Conservation (phyloP, 2,113 vertebrate genomes). For the Nothocercus julius region DNA sequence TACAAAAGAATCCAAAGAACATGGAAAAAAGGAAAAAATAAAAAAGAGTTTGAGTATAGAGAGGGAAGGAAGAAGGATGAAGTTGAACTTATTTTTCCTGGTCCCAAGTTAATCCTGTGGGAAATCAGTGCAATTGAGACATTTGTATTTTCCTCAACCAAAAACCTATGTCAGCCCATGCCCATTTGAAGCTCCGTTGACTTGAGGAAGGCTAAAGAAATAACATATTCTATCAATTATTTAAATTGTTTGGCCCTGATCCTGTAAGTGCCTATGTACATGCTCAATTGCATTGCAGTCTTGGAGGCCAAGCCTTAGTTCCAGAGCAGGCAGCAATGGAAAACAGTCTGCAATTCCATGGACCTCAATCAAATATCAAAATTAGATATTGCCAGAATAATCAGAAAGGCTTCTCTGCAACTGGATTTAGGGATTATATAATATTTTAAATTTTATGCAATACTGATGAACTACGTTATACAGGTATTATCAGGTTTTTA, state of each 20-base stretch:
- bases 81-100: neutral
- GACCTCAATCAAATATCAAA: constrained; percentile 62
- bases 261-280: neutral
- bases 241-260: constrained; percentile 23
- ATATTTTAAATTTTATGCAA: constrained; percentile 10
- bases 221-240: constrained; percentile 44
- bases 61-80: neutral
- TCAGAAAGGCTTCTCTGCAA: constrained; percentile 10
- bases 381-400: constrained; percentile 42
- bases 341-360: constrained; percentile 19
- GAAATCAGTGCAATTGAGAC: constrained; percentile 37
- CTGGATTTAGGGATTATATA: constrained; percentile 19
- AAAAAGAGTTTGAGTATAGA: neutral
- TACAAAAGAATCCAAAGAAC: neutral
- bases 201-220: constrained; percentile 21
- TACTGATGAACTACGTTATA: neutral
- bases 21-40: neutral
- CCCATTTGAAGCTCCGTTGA: constrained; percentile 8
- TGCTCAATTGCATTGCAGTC: neutral
- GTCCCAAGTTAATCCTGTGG: neutral
- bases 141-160: neutral
- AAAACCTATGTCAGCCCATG: constrained; percentile 31
- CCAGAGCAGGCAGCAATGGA: neutral
- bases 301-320: neutral
- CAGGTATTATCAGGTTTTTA: neutral